These are phyloP conservation scores for Scaptomyza pallida DNA, from an alignment of 1,140 invertebrate genomes.

Conservation along the genomic window DNA sequence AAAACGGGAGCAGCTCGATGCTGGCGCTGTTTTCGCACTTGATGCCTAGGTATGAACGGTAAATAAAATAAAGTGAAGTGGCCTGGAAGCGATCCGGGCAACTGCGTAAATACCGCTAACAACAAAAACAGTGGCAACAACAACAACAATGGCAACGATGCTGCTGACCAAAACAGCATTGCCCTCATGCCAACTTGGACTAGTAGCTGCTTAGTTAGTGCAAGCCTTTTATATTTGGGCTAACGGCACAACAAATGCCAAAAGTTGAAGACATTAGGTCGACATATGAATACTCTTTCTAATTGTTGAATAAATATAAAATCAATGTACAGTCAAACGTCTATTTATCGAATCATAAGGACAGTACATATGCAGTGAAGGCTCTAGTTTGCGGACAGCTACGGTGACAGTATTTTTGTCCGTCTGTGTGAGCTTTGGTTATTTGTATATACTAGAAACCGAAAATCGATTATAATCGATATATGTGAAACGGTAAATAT, in stretches of 20 bases:
- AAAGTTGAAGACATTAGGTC: not conserved
- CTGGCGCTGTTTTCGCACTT: slow-evolving; percentile 64
- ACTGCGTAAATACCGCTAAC: slow-evolving; percentile 13
- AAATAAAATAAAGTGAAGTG: slow-evolving; percentile 81
- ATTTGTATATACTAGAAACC: too few species aligned
- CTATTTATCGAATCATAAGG: too few species aligned
- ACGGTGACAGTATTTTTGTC: too few species aligned
- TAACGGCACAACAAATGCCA: not conserved
- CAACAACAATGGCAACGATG: slow-evolving; percentile 17
- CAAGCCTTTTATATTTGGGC: slow-evolving; percentile 10
- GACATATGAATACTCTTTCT: slow-evolving; percentile 9
- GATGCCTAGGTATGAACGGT: slow-evolving; percentile 49
- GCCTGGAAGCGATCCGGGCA: slow-evolving; percentile 64
- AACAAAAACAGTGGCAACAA: slow-evolving; percentile 1
- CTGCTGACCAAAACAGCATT: slow-evolving; percentile 53
- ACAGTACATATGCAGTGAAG: too few species aligned
- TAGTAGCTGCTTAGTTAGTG: slow-evolving; percentile 10
- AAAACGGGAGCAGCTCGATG: slow-evolving; percentile 53
- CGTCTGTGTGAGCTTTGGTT: too few species aligned
- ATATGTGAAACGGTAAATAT: too few species aligned
- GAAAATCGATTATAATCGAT: too few species aligned
- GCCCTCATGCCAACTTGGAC: slow-evolving; percentile 55
- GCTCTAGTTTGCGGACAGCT: too few species aligned
- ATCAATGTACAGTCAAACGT: too few species aligned
- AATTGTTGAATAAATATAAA: too few species aligned